These are phyloP conservation scores for Gastrophysa polygoni DNA, from an alignment of 2,888 invertebrate species.

Conservation along the genomic window DNA sequence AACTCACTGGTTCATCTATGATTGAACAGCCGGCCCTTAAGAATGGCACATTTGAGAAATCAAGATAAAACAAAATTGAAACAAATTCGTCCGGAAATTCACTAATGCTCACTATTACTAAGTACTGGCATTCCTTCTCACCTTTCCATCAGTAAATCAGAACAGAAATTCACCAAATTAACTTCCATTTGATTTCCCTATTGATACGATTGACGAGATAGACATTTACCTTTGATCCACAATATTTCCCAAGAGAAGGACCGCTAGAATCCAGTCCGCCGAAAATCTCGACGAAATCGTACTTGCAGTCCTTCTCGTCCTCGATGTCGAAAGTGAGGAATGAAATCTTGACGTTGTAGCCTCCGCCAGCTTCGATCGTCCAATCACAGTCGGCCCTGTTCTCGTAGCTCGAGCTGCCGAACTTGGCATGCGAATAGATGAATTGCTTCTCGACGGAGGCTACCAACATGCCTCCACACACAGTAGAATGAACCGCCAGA, in stretches of 20 bases:
- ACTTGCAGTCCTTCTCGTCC: conserved; percentile 87
- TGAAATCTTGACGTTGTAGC: conserved; percentile 77
- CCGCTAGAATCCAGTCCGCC: conserved; percentile 83
- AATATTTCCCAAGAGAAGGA: conserved; percentile 79
- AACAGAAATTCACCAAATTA: too few relatives aligned
- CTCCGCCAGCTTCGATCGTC: conserved; percentile 83
- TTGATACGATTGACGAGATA: too few relatives aligned
- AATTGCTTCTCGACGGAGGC: conserved; percentile 81
- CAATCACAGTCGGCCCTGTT: conserved; percentile 90
- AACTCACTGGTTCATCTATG: too few relatives aligned
- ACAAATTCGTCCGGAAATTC: too few relatives aligned
- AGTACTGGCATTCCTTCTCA: too few relatives aligned
- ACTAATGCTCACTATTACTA: too few relatives aligned
- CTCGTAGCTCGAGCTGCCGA: conserved; percentile 88
- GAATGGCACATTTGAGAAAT: too few relatives aligned
- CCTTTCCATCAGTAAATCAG: too few relatives aligned
- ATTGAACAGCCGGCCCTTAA: too few relatives aligned
- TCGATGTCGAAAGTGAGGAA: conserved; percentile 89
- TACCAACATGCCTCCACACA: conserved; percentile 88
- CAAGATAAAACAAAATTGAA: too few relatives aligned
- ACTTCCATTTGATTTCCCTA: too few relatives aligned
- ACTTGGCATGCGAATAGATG: conserved; percentile 92
- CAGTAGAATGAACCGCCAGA: conserved; percentile 87
- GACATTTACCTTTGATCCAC: conserved; percentile 80
- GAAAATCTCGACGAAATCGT: conserved; percentile 91